Conservation (phyloP, 2,888 invertebrate genomes). For the Dicycla oo region DNA sequence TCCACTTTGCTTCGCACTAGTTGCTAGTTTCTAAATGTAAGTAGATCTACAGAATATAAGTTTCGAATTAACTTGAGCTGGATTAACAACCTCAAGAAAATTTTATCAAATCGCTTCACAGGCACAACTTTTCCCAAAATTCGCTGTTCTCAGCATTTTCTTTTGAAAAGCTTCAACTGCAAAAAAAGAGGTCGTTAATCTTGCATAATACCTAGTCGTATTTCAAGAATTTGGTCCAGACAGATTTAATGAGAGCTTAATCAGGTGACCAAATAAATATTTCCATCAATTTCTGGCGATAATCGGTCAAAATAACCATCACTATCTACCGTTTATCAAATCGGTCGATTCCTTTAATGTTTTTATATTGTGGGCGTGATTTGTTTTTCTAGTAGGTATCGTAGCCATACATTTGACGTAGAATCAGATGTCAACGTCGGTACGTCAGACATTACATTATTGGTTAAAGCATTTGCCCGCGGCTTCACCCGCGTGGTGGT, state of each 20-base stretch:
- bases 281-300: slow-evolving; percentile 14
- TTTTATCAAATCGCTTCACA: background rate
- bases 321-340: slow-evolving; percentile 40
- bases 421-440: slow-evolving; percentile 6
- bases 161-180: background rate
- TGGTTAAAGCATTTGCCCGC: too few species aligned
- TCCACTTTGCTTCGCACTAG: too few species aligned
- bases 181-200: too few species aligned
- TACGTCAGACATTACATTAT: too few species aligned
- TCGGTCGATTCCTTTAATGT: slow-evolving; percentile 24
- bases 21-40: too few species aligned
- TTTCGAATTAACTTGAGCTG: background rate
- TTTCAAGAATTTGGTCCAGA: background rate
- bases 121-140: background rate
- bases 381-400: slow-evolving; percentile 45
- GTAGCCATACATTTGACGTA: background rate
- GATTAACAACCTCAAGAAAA: too few species aligned
- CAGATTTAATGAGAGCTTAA: background rate
- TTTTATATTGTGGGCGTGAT: slow-evolving; percentile 36
- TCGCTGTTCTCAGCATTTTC: slow-evolving; percentile 4
- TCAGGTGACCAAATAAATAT: background rate
- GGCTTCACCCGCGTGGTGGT: too few species aligned
- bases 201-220: background rate
- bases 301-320: slow-evolving; percentile 29
- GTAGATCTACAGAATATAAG: background rate